Conservation (phyloP, 2,888 invertebrate species). For the Rhyacophila evoluta region DNA sequence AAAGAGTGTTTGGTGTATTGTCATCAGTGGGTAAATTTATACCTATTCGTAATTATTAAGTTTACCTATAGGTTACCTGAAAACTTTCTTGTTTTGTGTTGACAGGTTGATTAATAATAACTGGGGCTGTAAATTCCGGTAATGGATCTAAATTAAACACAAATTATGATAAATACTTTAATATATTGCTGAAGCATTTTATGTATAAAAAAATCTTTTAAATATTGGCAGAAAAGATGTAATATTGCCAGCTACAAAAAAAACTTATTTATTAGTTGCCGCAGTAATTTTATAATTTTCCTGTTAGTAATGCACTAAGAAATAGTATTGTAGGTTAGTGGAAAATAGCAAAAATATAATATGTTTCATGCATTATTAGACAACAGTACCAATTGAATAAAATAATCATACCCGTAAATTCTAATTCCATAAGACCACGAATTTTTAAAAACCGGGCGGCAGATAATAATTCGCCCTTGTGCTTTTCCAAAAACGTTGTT, state of each 20-base stretch:
- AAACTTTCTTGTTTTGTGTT: neutral
- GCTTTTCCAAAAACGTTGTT: constrained; percentile 77
- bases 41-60: neutral
- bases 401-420: neutral
- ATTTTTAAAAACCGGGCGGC: constrained; percentile 80
- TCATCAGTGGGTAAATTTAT: neutral
- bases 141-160: constrained; percentile 61
- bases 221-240: neutral
- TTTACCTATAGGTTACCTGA: constrained; percentile 2
- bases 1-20: no score
- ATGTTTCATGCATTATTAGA: no score
- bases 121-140: constrained; percentile 66
- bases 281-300: neutral
- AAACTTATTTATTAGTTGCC: neutral
- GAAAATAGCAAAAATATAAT: no score
- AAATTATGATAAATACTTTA: no score
- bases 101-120: constrained; percentile 67
- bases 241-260: neutral
- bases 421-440: constrained; percentile 69
- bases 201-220: neutral
- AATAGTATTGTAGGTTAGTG: no score
- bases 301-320: no score
- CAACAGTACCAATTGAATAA: no score
- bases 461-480: constrained; percentile 76
- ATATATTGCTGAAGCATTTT: no score